phyloP scores from a whole-genome alignment of 2,797 vertebrate species.

The Hyperoplus immaculatus region DNA sequence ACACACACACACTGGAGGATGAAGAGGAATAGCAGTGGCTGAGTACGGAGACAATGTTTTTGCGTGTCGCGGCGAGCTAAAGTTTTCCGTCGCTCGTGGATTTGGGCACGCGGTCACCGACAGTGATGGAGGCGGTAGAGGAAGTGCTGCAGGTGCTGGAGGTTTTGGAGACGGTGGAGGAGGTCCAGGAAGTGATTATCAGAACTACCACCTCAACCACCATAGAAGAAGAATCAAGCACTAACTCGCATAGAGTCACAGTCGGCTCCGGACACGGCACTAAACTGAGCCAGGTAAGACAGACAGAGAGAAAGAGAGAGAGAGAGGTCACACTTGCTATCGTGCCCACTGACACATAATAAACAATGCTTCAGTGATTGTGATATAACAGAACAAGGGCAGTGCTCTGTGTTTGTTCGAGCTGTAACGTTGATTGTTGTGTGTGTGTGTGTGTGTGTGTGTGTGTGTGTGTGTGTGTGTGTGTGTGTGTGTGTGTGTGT shows the following conservation, averaged over 20 bases:
- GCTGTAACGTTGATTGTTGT: neutral
- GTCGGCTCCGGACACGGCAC: slow-evolving; percentile 45
- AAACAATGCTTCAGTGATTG: neutral
- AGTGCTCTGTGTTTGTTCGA: neutral
- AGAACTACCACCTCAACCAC: slow-evolving; percentile 22
- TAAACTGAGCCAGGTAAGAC: slow-evolving; percentile 73
- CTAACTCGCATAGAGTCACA: slow-evolving; percentile 29
- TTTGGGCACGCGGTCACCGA: slow-evolving; percentile 37
- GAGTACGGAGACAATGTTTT: slow-evolving; percentile 15
- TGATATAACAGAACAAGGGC: neutral
- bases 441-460: neutral
- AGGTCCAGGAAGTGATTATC: slow-evolving; percentile 63
- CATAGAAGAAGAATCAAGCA: slow-evolving; percentile 51
- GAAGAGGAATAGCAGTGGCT: slow-evolving; percentile 13
- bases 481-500: neutral
- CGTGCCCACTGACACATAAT: neutral
- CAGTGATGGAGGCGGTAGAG: slow-evolving; percentile 56
- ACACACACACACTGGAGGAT: slow-evolving; percentile 20
- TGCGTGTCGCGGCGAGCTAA: slow-evolving; percentile 23
- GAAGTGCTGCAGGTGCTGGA: slow-evolving; percentile 70
- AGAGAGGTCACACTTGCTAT: neutral
- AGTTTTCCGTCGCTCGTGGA: slow-evolving; percentile 12
- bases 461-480: slow-evolving; percentile 1
- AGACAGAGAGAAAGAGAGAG: no score
- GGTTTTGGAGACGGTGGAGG: slow-evolving; percentile 53